Percentiles rank a stretch among this genome's conserved stretches.
phyloP scores from a whole-genome alignment of 2,113 vertebrate genomes.

The Heterotilapia buettikoferi region DNA sequence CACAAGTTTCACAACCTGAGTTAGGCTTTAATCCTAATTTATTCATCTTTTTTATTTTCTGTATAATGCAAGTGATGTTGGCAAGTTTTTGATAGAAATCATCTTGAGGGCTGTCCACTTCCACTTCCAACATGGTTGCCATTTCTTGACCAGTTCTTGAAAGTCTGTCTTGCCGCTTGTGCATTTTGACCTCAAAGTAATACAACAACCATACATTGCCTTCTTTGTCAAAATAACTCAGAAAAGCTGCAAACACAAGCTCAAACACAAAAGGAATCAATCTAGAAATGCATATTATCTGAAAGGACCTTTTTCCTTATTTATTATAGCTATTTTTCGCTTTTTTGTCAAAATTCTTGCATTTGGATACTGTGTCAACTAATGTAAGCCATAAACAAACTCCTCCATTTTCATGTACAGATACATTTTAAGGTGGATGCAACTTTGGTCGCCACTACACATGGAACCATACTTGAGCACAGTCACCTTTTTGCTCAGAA shows the following conservation, averaged over 20 bases:
- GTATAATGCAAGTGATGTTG: neutral
- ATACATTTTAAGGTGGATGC: fast-evolving
- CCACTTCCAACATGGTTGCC: fast-evolving
- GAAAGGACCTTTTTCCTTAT: neutral
- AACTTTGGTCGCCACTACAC: neutral
- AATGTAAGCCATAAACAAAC: neutral
- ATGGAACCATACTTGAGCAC: fast-evolving
- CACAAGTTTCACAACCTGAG: neutral
- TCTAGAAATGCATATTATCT: neutral
- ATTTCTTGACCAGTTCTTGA: neutral
- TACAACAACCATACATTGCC: fast-evolving
- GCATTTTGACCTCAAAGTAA: neutral
- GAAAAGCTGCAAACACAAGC: neutral
- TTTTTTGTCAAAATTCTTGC: neutral
- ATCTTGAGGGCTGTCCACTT: neutral
- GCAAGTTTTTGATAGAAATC: neutral
- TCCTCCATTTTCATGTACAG: fast-evolving
- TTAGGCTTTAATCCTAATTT: neutral
- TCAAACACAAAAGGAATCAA: neutral
- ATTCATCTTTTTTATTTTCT: neutral
- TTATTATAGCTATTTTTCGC: neutral
- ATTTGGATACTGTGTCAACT: neutral
- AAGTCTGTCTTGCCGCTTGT: neutral
- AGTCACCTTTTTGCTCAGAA: neutral
- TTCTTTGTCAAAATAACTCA: neutral